Conservation (phyloP, 2,113 vertebrate species). For the Uria aalge region DNA sequence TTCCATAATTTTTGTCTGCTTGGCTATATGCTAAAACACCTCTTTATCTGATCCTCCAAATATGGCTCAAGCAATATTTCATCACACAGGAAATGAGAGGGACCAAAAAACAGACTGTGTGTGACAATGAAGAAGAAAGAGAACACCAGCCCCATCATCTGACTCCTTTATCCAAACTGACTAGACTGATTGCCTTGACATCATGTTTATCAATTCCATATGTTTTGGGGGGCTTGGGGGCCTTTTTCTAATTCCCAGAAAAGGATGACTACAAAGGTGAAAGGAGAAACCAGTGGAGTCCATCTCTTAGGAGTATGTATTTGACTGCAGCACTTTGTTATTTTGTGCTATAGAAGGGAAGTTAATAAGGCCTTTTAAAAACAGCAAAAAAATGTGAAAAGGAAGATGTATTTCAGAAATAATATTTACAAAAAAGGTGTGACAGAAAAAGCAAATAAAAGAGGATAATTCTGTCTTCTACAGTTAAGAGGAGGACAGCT, state of each 20-base stretch:
- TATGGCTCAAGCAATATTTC: not conserved
- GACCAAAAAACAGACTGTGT: not conserved
- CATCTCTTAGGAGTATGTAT: not conserved
- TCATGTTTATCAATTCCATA: slow-evolving; percentile 17
- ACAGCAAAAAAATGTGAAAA: not conserved
- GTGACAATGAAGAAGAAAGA: slow-evolving; percentile 22
- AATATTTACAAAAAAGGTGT: not conserved
- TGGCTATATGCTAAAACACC: not conserved
- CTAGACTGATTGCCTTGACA: not conserved
- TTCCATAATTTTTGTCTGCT: not conserved
- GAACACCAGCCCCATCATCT: not conserved
- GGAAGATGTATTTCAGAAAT: not conserved
- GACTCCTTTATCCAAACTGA: not conserved
- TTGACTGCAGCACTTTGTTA: not conserved
- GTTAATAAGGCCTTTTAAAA: not conserved
- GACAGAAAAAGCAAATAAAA: not conserved
- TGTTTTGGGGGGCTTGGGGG: not conserved
- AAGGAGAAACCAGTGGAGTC: not conserved
- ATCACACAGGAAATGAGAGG: not conserved
- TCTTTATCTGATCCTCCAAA: not conserved
- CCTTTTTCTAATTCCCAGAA: not conserved
- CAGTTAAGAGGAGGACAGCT: not conserved
- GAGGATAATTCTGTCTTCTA: not conserved
- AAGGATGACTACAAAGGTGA: slow-evolving; percentile 16
- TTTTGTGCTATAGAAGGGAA: not conserved